Percentiles rank a stretch among this genome's conserved stretches.
Conservation (phyloP, 2,888 invertebrate species). For the Orthonychiurus folsomi region DNA sequence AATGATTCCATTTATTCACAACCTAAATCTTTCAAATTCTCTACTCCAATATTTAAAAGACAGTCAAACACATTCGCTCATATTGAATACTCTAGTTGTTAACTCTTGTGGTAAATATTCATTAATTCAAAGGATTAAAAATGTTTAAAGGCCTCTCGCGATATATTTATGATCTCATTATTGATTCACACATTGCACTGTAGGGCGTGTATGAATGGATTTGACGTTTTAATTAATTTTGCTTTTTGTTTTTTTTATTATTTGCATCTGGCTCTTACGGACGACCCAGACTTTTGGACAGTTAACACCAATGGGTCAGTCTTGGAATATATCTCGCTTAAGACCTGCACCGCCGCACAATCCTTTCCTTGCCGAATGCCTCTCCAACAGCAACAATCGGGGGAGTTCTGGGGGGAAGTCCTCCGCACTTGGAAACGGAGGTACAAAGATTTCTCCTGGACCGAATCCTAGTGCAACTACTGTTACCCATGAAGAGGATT, state of each 20-base stretch:
- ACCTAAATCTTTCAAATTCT: too few species aligned
- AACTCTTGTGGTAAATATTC: too few species aligned
- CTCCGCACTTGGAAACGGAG: background rate
- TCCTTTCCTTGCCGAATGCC: constrained; percentile 42
- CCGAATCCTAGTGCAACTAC: background rate
- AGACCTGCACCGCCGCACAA: constrained; percentile 48
- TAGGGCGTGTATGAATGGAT: too few species aligned
- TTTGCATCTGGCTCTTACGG: background rate
- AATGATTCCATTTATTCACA: too few species aligned
- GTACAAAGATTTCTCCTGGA: background rate
- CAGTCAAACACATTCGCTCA: too few species aligned
- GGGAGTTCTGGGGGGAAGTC: background rate
- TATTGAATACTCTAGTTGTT: too few species aligned
- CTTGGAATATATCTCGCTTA: constrained; percentile 47
- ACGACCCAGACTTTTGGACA: constrained; percentile 29
- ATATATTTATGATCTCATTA: too few species aligned
- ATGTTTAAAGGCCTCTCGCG: too few species aligned
- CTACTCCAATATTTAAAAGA: too few species aligned
- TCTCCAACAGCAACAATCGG: constrained; percentile 7
- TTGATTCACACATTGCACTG: too few species aligned
- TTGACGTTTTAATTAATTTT: too few species aligned
- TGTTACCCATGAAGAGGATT: constrained; percentile 34
- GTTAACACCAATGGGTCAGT: constrained; percentile 37
- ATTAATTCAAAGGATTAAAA: too few species aligned
- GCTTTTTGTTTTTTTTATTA: constrained; percentile 8